Conservation (phyloP, 2,888 invertebrate genomes). For the Dioctria rufipes region DNA sequence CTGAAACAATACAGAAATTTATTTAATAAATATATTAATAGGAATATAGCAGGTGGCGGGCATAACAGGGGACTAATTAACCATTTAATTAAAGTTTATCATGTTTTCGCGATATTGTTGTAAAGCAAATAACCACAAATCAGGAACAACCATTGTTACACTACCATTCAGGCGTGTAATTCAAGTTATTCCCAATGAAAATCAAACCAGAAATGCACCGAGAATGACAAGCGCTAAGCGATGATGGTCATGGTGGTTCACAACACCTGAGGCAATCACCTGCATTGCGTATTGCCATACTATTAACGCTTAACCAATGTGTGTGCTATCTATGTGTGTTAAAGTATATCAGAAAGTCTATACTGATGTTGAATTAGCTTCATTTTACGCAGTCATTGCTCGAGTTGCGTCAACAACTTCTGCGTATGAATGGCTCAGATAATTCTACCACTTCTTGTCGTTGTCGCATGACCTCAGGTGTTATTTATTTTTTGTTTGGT, state of each 20-base stretch:
- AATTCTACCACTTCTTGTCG: background rate
- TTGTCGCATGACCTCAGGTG: conserved; percentile 1
- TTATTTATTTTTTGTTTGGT: background rate
- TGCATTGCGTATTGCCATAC: background rate
- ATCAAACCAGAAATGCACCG: background rate
- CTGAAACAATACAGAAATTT: conserved; percentile 61
- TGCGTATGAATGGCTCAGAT: conserved; percentile 5
- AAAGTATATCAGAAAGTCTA: background rate
- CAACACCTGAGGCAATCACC: conserved; percentile 24
- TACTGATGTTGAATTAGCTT: too few relatives aligned
- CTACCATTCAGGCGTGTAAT: background rate
- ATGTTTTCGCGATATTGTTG: too few relatives aligned
- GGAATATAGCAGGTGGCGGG: background rate
- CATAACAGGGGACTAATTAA: background rate
- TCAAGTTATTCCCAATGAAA: background rate
- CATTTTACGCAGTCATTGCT: conserved; percentile 1
- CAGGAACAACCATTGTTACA: background rate
- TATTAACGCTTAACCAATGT: background rate
- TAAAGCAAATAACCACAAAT: conserved; percentile 10
- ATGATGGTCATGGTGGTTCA: background rate
- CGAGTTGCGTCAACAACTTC: conserved; percentile 20
- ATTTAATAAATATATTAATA: background rate
- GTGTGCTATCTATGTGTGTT: background rate
- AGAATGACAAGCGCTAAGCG: conserved; percentile 26
- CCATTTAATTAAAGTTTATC: background rate